Percentiles rank a stretch among this genome's conserved stretches.
Conservation (phyloP, 1,140 invertebrate genomes). For the Drosophila rufa region DNA sequence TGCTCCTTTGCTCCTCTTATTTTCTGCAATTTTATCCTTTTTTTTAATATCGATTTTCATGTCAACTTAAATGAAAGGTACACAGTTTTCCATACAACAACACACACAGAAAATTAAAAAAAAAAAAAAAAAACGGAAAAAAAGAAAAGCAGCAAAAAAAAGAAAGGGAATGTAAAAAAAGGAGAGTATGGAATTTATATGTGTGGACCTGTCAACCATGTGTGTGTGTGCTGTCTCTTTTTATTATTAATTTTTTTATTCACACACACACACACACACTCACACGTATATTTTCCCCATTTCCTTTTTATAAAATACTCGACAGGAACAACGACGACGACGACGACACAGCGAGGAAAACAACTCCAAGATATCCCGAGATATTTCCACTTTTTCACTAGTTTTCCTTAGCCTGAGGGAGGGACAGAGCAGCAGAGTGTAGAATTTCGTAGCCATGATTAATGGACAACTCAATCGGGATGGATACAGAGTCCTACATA, state of each 20-base stretch:
- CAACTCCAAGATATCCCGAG: conserved; percentile 46
- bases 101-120: conserved; percentile 3
- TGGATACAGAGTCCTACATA: conserved; percentile 7
- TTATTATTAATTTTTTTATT: conserved; percentile 64
- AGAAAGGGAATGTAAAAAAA: conserved; percentile 44
- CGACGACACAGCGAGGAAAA: conserved; percentile 20
- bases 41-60: conserved; percentile 81
- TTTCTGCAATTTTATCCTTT: conserved; percentile 73
- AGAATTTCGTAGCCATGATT: conserved; percentile 25
- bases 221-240: conserved; percentile 44
- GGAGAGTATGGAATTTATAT: conserved; percentile 35
- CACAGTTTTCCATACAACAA: conserved; percentile 72
- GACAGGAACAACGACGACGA: conserved; percentile 21
- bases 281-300: conserved; percentile 35
- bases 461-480: conserved; percentile 45
- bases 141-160: conserved; percentile 33
- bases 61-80: conserved; percentile 84
- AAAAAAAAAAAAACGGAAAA: conserved; percentile 40
- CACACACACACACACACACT: conserved; percentile 25
- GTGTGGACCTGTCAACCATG: conserved; percentile 39
- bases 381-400: conserved; percentile 34
- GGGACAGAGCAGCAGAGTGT: background rate
- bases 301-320: conserved; percentile 48
- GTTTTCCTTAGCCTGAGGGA: conserved; percentile 11
- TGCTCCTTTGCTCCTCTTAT: conserved; percentile 43